Percentiles rank a stretch among this genome's conserved stretches.
phyloP scores from a whole-genome alignment of 2,888 invertebrate genomes.

The Papilio elwesi region DNA sequence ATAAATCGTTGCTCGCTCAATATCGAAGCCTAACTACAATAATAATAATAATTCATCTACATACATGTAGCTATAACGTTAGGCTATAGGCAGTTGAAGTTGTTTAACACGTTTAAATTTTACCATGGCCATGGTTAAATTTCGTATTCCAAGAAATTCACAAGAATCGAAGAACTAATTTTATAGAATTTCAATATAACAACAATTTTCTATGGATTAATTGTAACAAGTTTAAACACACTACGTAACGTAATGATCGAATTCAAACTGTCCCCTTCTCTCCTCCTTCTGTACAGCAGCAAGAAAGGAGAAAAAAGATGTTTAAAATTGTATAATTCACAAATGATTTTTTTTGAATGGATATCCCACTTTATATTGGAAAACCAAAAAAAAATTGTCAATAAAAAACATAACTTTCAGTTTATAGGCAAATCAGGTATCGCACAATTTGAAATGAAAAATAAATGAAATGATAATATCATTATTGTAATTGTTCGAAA shows the following conservation, averaged over 20 bases:
- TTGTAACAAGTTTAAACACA: constrained; percentile 60
- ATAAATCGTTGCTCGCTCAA: constrained; percentile 65
- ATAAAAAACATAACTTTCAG: not conserved
- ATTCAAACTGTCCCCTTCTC: constrained; percentile 79
- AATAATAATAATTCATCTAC: constrained; percentile 63
- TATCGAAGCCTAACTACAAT: constrained; percentile 72
- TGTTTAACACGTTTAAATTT: constrained; percentile 54
- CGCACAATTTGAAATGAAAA: not conserved
- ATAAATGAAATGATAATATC: not conserved
- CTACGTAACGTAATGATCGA: constrained; percentile 69
- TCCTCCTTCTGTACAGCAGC: constrained; percentile 78
- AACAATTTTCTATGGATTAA: constrained; percentile 66
- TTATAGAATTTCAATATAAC: constrained; percentile 75
- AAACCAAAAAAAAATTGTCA: constrained; percentile 11
- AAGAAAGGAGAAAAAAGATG: constrained; percentile 74
- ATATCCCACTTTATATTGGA: constrained; percentile 49
- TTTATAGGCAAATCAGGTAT: not conserved
- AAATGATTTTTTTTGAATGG: constrained; percentile 47
- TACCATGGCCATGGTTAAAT: constrained; percentile 77
- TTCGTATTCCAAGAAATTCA: constrained; percentile 53
- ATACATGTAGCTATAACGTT: constrained; percentile 57
- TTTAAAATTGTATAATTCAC: constrained; percentile 57
- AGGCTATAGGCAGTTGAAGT: constrained; percentile 71
- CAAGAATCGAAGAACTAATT: constrained; percentile 58
- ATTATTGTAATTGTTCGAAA: constrained; percentile 6